phyloP scores from a whole-genome alignment of 1,140 invertebrate genomes.

The Eurosta solidaginis region DNA sequence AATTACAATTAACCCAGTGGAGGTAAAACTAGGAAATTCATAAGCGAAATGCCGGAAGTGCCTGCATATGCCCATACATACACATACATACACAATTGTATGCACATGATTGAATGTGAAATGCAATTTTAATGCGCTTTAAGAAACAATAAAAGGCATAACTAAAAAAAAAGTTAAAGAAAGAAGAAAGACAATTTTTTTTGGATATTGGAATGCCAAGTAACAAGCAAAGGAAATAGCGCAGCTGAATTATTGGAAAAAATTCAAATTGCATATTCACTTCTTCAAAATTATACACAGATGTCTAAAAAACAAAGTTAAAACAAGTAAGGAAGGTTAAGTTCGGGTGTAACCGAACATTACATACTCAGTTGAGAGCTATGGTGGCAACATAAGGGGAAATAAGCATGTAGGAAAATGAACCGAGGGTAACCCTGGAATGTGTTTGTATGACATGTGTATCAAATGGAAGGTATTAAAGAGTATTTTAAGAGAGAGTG shows the following conservation, averaged over 20 bases:
- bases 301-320: no score
- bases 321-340: no score
- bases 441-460: no score
- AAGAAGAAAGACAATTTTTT: conserved; percentile 9
- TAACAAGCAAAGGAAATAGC: background rate
- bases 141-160: conserved; percentile 1
- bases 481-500: no score
- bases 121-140: conserved; percentile 18
- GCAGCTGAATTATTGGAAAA: background rate
- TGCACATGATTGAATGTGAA: background rate
- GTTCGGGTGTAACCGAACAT: no score
- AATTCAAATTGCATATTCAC: conserved; percentile 24
- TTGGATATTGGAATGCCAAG: background rate
- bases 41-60: conserved; percentile 1
- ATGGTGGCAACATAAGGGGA: no score
- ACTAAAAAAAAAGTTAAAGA: background rate
- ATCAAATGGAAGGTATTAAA: no score
- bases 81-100: background rate
- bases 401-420: no score
- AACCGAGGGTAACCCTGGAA: no score
- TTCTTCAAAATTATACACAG: no score
- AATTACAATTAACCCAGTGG: background rate
- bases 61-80: no score
- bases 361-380: no score
- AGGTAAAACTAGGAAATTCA: conserved; percentile 5